Base-by-base conservation (phyloP, 2,888 invertebrate species). In the Vannuccia rotundouncinata region DNA sequence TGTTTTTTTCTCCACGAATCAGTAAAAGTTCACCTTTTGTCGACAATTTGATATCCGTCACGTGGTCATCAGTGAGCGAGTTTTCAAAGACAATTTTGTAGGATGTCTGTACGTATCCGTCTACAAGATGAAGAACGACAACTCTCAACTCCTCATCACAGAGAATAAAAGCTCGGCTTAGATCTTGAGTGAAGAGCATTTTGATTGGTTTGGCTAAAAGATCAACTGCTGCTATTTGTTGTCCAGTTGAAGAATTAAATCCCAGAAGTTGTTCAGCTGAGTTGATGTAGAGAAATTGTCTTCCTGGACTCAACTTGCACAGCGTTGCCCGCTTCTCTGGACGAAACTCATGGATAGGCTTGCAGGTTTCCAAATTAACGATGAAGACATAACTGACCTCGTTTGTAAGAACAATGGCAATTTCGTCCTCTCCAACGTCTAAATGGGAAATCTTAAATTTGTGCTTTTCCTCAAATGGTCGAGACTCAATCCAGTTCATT, bases 371-470 rank as follows among this genome's bases (percentile, higher is more conserved):
- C 0, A 86, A 80, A 73, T 85, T 85, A 27, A 85, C 85, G 28
- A 87, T 85, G 82, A 86, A 86, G n/a, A 87, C 83, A 78, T 84
- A 86, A 80, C 85, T 86, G 1, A 82, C 83, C 59, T 86, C 86
- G 0, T 86, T 85, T 2, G 86, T 84, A 5, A 87, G 85, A 28
- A 85, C 82, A 0, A 85, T 82, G 81, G 85, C 85, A 29, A 87
- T 81, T 75, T 84, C 13, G 86, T 74, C 66, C 84, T 82, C n/a
- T 86, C 81, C 0, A 83, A 81, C 0, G 83, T 84, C 81, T 86
- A 83, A 29, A 5, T 77, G 66, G 25, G 81, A 29, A n/a, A 81
- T 77, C 30, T 74, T 31, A 17, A 73, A 60, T 60, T 84, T 84
- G 83, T 86, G 86, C 78, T 84, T 85, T 77, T 85, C 85, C 75